Evolutionary conservation across 2,888 invertebrate genomes (phyloP), one percentile per base, ranked within the genome.

Genomic region (Dryomyza anilis): DNA sequence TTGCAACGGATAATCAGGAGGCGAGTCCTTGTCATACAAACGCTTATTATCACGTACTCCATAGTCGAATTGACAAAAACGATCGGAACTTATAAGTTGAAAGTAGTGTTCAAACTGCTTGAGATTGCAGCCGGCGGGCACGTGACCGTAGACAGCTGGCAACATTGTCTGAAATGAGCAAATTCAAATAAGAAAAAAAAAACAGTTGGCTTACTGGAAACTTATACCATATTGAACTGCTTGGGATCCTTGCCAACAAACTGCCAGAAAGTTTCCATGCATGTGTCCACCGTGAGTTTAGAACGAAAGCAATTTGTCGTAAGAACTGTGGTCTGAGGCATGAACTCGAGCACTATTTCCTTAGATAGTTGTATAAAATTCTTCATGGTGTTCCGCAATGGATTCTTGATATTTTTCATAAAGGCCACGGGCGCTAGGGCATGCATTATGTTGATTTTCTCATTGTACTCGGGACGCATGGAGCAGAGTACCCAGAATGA

Each of bases 141-240:
- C 69, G 63, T 90, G 89, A 0, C 86, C 86, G 2, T 88, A 71
- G 27, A 90, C 84, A 0, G 87, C 84, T 0, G 89, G 88, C 43
- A 89, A 67, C 73, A 89, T 81, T 0, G 86, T 85, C 81, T 91
- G 77, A 1, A 79, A 39, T 1, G 8, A 45, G 4, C 23, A 8
- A 23, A 5, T 6, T 50, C 45, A 50, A 10, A 14, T 21, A 50
- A 6, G 5, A 7, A 8, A 21, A 7, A 7, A 19, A 27, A 5
- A 5, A 7, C 53, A n/a, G 5, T 30, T 8, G 21, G 4, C 33
- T 56, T 23, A n/a, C 12, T 23, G 21, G 25, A 5, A 50, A 10
- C 16, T 45, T 36, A 27, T 14, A 86, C 86, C 73, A 67, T 76
- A 70, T 87, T 85, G 0, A 83, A 57, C 65, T 85, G 81, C 36